Base-by-base conservation (phyloP, 2,888 invertebrate genomes). In the Amphipyra tragopoginis region DNA sequence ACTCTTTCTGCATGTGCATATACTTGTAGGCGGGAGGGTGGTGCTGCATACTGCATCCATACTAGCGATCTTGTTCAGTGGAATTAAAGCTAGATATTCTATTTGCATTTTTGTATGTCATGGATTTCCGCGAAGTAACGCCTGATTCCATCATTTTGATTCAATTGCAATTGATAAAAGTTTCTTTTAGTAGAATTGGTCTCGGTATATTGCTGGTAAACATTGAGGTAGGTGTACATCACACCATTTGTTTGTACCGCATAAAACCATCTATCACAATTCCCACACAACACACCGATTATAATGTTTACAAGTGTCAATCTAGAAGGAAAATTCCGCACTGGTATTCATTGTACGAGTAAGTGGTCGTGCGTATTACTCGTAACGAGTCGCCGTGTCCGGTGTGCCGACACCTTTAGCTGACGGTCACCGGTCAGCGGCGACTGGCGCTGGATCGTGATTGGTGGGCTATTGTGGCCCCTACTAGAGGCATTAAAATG, bases 331-430 rank as follows among this genome's bases (percentile, higher is more conserved):
- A 68, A 45, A 72, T 73, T 67, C 68, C 73, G 29, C 7, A 6
- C 26, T 29, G 11, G 57, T 38, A 6, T 33, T 36, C 47, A 26
- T 43, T 48, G 29, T 29, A 29, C 29, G 2, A 7, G 29, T 51
- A 34, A 54, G 47, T 44, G 52, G 13, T 9, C 40, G 50, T 49
- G 57, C 43, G 56, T 43, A 9, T 8, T 59, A 59, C 26, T 42
- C 6, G 48, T 51, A 34, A 15, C 34, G 5, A 74, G 36, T 49
- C 36, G 56, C 45, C 39, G 39, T 67, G 72, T 76, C 75, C 76
- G 67, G 79, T 62, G 48, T 44, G n/a, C 45, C 29, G 47, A 38
- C 60, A 60, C 62, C 76, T 72, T 44, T 53, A 57, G 39, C 76
- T 45, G 67, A 47, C 56, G 42, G 49, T 39, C 8, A 33, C 58